Percentiles rank a stretch among this genome's conserved stretches.
These are phyloP conservation scores for Genyomyrus donnyi DNA, from an alignment of 2,113 vertebrate species.

Conservation along the genomic window DNA sequence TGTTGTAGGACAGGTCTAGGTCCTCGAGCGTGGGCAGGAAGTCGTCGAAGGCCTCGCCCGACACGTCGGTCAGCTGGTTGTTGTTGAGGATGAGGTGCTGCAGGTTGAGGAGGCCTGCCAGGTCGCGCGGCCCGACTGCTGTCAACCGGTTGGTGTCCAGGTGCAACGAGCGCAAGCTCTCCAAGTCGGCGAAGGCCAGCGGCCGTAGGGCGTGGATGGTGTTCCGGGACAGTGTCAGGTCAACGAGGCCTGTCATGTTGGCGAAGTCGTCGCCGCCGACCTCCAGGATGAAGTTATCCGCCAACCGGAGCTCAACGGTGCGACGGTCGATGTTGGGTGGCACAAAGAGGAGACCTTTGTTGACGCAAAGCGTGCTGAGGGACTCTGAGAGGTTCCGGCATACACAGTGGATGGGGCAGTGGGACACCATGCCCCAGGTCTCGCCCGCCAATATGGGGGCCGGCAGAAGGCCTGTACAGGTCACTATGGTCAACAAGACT, in stretches of 20 bases:
- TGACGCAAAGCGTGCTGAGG: slow-evolving; percentile 81
- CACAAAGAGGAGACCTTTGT: slow-evolving; percentile 47
- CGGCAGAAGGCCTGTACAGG: slow-evolving; percentile 53
- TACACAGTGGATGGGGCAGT: slow-evolving; percentile 80
- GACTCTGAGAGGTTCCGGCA: slow-evolving; percentile 85
- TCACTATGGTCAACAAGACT: slow-evolving; percentile 56
- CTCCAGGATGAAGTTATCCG: slow-evolving; percentile 82
- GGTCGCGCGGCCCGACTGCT: slow-evolving; percentile 61
- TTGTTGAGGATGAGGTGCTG: slow-evolving; percentile 83
- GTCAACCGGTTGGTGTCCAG: slow-evolving; percentile 79
- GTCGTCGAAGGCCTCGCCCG: slow-evolving; percentile 71
- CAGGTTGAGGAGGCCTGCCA: slow-evolving; percentile 75
- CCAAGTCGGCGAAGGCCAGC: slow-evolving; percentile 75
- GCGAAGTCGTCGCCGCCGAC: slow-evolving; percentile 73
- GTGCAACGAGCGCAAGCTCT: slow-evolving; percentile 79
- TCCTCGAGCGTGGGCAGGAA: slow-evolving; percentile 78
- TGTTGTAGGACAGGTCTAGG: slow-evolving; percentile 67
- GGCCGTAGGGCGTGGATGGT: slow-evolving; percentile 75
- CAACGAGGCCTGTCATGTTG: slow-evolving; percentile 83
- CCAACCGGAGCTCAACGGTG: slow-evolving; percentile 80
- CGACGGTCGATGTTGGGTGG: slow-evolving; percentile 79
- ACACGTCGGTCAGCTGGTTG: slow-evolving; percentile 78
- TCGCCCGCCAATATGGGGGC: slow-evolving; percentile 61
- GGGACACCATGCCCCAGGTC: slow-evolving; percentile 67
- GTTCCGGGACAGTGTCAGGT: slow-evolving; percentile 81